phyloP scores from a whole-genome alignment of 1,140 invertebrate species.

The Lineus longissimus region DNA sequence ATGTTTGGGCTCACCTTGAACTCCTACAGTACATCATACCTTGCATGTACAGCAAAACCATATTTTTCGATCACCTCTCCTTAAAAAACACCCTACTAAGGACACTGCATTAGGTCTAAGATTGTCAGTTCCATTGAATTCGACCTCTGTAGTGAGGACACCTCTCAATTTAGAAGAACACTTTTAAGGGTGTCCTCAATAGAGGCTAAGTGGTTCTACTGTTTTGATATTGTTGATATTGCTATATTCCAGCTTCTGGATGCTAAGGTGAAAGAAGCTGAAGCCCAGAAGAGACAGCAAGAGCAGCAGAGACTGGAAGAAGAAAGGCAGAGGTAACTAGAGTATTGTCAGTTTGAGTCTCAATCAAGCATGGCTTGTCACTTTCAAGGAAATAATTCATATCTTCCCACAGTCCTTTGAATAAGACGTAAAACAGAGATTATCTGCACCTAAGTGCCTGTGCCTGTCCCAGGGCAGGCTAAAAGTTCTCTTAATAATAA shows the following conservation, averaged over 20 bases:
- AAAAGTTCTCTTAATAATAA: neutral
- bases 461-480: neutral
- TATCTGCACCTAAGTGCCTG: neutral
- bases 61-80: too few relatives aligned
- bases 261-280: slow-evolving; percentile 1
- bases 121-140: too few relatives aligned
- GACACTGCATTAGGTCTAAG: too few relatives aligned
- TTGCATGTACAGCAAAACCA: too few relatives aligned
- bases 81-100: too few relatives aligned
- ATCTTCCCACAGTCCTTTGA: too few relatives aligned
- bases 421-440: neutral
- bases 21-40: too few relatives aligned
- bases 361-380: neutral
- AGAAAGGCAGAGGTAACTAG: neutral
- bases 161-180: too few relatives aligned
- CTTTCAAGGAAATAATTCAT: neutral
- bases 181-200: too few relatives aligned
- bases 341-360: neutral
- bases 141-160: too few relatives aligned
- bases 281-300: neutral
- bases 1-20: too few relatives aligned
- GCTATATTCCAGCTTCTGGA: neutral
- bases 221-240: neutral
- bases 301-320: neutral
- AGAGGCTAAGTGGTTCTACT: too few relatives aligned